Conservation (phyloP, 2,113 vertebrate genomes). For the Siniperca knerii region DNA sequence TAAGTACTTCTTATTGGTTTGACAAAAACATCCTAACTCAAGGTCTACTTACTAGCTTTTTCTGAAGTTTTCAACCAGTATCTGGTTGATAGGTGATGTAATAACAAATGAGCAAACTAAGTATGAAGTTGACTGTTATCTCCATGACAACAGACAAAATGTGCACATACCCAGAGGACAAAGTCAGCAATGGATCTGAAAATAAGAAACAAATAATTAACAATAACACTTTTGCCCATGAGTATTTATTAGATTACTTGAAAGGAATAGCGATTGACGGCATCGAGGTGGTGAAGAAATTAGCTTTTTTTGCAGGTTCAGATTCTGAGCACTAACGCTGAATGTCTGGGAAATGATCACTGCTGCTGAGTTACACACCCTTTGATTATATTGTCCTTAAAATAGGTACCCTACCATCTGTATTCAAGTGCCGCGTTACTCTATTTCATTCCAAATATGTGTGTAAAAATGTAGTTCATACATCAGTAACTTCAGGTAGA, state of each 20-base stretch:
- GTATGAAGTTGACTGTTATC: background rate
- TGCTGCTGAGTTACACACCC: conserved; percentile 1
- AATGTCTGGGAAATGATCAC: background rate
- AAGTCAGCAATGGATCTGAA: background rate
- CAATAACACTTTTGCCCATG: background rate
- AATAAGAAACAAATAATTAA: background rate
- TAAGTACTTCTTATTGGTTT: background rate
- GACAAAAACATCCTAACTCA: too few species aligned
- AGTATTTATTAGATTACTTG: conserved; percentile 44
- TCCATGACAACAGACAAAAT: background rate
- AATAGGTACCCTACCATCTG: background rate
- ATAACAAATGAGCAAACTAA: too few species aligned
- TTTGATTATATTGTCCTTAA: background rate
- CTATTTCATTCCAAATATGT: background rate
- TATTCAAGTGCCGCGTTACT: background rate
- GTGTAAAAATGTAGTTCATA: background rate
- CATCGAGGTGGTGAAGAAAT: background rate
- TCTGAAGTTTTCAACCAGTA: background rate
- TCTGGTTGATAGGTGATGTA: too few species aligned
- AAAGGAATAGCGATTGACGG: conserved; percentile 21
- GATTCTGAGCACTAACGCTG: background rate
- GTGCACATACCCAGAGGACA: background rate
- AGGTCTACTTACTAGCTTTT: background rate
- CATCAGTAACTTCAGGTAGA: background rate
- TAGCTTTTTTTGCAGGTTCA: background rate